Conservation (phyloP, 1,140 invertebrate species). For the Penaeus indicus region DNA sequence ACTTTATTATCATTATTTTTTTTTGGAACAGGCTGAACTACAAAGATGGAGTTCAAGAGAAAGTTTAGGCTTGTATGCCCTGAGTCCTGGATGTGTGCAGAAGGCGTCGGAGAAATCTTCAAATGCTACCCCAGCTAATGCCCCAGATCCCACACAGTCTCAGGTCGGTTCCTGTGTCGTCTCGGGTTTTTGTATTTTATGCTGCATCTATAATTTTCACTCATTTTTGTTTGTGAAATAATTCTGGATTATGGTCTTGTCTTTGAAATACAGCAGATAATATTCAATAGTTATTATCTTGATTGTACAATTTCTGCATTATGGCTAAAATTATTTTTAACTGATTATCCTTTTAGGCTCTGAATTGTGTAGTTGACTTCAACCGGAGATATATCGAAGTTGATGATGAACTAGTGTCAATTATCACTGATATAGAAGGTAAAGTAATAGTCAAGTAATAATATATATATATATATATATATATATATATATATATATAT, state of each 20-base stretch:
- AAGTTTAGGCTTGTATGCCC: slow-evolving; percentile 47
- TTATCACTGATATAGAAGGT: slow-evolving; percentile 78
- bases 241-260: neutral
- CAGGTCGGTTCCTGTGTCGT: slow-evolving; percentile 29
- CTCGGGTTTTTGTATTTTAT: neutral
- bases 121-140: slow-evolving; percentile 7
- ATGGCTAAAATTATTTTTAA: neutral
- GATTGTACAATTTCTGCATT: neutral
- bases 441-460: slow-evolving; percentile 41
- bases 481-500: too few relatives aligned
- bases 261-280: too few relatives aligned
- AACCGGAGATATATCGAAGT: slow-evolving; percentile 73
- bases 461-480: neutral
- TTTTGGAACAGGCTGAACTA: slow-evolving; percentile 40
- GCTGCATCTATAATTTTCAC: neutral
- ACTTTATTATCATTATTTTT: neutral
- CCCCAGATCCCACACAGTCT: slow-evolving; percentile 36
- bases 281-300: neutral
- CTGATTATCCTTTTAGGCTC: slow-evolving; percentile 17
- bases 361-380: slow-evolving; percentile 66
- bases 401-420: slow-evolving; percentile 77
- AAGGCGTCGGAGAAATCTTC: slow-evolving; percentile 43
- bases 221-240: neutral
- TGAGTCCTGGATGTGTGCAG: slow-evolving; percentile 53
- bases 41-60: slow-evolving; percentile 61